Evolutionary conservation across 1,140 invertebrate genomes (phyloP), one percentile per base, ranked within the genome.

Genomic region (Fopius arisanus): DNA sequence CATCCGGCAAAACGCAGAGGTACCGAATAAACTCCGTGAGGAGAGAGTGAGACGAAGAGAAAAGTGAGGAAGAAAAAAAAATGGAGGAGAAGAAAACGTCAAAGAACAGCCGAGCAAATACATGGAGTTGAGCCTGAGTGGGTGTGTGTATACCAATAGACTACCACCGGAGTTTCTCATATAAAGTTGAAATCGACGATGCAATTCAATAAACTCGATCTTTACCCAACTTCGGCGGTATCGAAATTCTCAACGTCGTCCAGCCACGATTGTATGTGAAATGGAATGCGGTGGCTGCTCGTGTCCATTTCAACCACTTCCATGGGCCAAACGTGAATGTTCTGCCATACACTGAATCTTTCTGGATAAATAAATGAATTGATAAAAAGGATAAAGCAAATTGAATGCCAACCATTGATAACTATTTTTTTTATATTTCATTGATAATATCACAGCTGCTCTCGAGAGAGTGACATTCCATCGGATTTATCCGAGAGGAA

Each of bases 191-290:
- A 73, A 51, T 68, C 31, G 54, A 28, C 51, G 68, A 70, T 70
- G 43, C 62, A 26, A 75, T 71, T 71, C 62, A 67, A 75, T 67
- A 75, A 75, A 71, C 26, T 67, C 21, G 40, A 74, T 40, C 33
- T 43, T 82, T 78, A 82, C 79, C 81, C 81, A 54, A 82, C 77
- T 79, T 79, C 72, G 29, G 80, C 75, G 48, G 73, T 70, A 75
- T 82, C 80, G 72, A 82, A 82, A 68, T 79, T 59, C 54, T 81
- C 77, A 23, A 83, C 75, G 23, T 80, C 73, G 33, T 82, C 73
- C 62, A 80, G 76, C 82, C 81, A 83, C 26, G 78, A 80, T 74
- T 78, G 70, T 70, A 84, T 72, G 71, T 84, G 80, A 66, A 79
- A 77, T 74, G 72, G 71, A 75, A 84, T 81, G 67, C 79, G 77